These are phyloP conservation scores for Pterophyllum scalare DNA, from an alignment of 2,113 vertebrate species.

Conservation along the genomic window DNA sequence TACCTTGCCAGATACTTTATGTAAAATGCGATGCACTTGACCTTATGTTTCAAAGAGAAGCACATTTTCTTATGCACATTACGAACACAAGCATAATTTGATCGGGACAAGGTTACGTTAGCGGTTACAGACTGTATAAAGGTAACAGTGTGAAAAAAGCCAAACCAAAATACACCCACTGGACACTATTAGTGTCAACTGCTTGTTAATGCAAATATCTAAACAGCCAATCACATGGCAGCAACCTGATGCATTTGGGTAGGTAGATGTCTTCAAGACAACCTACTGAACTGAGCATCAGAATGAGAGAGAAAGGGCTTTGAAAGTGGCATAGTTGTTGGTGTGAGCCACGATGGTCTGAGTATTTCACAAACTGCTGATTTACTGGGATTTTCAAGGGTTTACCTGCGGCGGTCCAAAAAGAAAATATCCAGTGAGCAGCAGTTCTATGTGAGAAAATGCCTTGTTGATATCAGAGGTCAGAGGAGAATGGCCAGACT, in stretches of 20 bases:
- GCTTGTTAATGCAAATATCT: not conserved
- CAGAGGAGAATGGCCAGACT: accelerated
- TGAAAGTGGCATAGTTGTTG: not conserved
- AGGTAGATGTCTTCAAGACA: not conserved
- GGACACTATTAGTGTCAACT: not conserved
- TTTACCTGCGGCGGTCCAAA: not conserved
- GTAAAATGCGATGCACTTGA: not conserved
- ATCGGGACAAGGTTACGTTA: not conserved
- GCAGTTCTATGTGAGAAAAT: not conserved
- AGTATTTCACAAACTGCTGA: too few species aligned
- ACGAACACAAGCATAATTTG: not conserved
- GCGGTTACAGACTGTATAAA: not conserved
- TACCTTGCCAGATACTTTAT: not conserved
- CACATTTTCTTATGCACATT: not conserved
- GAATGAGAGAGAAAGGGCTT: not conserved
- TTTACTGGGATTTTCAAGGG: not conserved
- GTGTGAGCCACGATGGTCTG: accelerated
- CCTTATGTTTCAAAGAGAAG: not conserved
- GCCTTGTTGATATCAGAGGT: not conserved
- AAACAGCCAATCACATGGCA: not conserved
- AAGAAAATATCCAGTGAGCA: not conserved
- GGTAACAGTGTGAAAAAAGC: not conserved
- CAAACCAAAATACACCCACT: not conserved
- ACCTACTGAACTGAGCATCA: not conserved
- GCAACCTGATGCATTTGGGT: not conserved